Evolutionary conservation across 2,888 invertebrate genomes (phyloP).

Genomic region (Andrena hattorfiana): DNA sequence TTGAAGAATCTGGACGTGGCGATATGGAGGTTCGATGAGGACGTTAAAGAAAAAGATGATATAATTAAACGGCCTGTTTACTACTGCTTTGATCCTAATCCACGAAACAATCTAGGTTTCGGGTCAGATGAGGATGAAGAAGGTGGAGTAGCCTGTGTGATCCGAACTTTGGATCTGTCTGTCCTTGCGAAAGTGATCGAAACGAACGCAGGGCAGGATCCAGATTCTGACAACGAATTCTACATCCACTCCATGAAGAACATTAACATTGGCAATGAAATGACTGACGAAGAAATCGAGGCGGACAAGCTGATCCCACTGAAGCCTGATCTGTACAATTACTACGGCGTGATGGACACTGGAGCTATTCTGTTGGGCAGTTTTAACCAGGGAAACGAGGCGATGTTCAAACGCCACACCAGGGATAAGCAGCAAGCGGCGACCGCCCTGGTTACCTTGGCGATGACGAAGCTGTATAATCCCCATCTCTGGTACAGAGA

Average conservation of each 20-base stretch:
- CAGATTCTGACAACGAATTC: slow-evolving; percentile 71
- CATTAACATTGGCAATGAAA: slow-evolving; percentile 67
- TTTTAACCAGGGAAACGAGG: slow-evolving; percentile 81
- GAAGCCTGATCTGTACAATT: slow-evolving; percentile 84
- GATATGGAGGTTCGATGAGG: slow-evolving; percentile 84
- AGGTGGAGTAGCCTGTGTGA: slow-evolving; percentile 79
- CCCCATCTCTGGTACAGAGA: slow-evolving; percentile 87
- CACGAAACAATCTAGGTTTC: slow-evolving; percentile 79
- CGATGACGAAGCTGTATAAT: slow-evolving; percentile 87
- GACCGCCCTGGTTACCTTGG: slow-evolving; percentile 87
- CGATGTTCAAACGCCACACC: slow-evolving; percentile 84
- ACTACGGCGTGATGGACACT: slow-evolving; percentile 80
- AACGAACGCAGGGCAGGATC: slow-evolving; percentile 67
- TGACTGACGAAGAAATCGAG: slow-evolving; percentile 80
- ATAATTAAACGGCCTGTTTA: slow-evolving; percentile 74
- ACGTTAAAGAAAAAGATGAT: slow-evolving; percentile 64
- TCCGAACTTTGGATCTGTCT: slow-evolving; percentile 79
- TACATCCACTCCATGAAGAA: slow-evolving; percentile 76
- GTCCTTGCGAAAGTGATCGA: slow-evolving; percentile 82
- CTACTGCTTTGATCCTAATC: slow-evolving; percentile 85
- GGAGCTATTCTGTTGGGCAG: slow-evolving; percentile 81
- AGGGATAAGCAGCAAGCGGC: slow-evolving; percentile 86
- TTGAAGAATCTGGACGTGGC: slow-evolving; percentile 82
- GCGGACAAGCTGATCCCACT: slow-evolving; percentile 75
- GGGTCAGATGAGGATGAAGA: slow-evolving; percentile 48